Conservation (phyloP, 2,113 vertebrate species). For the Excalfactoria chinensis region DNA sequence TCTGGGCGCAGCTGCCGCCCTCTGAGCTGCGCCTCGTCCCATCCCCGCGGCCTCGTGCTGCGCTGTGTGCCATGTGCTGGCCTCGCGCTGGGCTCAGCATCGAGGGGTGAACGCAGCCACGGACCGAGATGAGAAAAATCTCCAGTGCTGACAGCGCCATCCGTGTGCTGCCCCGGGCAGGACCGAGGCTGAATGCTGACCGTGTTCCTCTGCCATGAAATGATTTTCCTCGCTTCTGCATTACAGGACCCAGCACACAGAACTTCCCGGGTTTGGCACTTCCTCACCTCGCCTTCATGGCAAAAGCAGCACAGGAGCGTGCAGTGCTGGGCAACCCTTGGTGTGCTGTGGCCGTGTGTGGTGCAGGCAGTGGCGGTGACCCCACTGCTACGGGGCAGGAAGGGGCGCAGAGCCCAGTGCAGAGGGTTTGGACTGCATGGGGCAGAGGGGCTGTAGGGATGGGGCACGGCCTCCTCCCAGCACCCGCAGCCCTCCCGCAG, state of each 20-base stretch:
- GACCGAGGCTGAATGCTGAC: background rate
- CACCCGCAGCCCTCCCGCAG: accelerated
- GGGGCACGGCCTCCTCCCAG: accelerated
- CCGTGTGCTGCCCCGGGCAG: background rate
- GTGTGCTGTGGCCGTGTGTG: accelerated
- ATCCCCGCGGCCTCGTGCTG: too few species aligned
- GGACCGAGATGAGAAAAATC: accelerated
- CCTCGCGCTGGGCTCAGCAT: background rate
- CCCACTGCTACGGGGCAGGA: background rate
- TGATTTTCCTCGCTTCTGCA: background rate
- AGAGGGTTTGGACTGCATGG: background rate
- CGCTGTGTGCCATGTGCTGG: too few species aligned
- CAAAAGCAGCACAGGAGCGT: background rate
- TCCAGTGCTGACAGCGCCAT: background rate
- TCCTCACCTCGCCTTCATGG: background rate
- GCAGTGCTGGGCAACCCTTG: background rate
- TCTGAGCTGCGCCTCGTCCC: too few species aligned
- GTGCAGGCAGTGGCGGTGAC: accelerated
- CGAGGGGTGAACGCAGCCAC: accelerated
- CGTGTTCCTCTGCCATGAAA: background rate
- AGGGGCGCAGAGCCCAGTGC: background rate
- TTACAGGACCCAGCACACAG: accelerated
- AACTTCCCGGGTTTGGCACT: background rate
- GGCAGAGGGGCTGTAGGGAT: background rate
- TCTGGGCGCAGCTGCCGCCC: too few species aligned